phyloP scores from a whole-genome alignment of 2,888 invertebrate species.

The Dinocampus coccinellae region DNA sequence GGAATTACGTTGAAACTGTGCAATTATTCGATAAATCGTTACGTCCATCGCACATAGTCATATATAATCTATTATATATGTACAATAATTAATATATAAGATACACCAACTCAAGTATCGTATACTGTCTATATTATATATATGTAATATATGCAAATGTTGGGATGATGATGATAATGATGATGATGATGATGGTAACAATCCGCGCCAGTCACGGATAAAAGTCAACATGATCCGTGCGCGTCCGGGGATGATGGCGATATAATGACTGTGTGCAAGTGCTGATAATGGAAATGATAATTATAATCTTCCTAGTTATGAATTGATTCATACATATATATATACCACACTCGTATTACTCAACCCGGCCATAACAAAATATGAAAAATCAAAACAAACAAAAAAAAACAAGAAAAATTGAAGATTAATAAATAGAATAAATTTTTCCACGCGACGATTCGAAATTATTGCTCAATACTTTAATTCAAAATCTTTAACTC shows the following conservation, averaged over 20 bases:
- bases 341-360: no score
- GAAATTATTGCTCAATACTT: no score
- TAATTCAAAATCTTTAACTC: no score
- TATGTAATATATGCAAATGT: background rate
- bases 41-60: conserved; percentile 6
- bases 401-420: no score
- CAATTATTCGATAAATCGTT: conserved; percentile 35
- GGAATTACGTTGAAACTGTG: conserved; percentile 21
- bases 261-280: conserved; percentile 30
- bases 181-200: background rate
- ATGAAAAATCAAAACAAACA: no score
- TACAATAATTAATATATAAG: conserved; percentile 33
- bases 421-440: no score
- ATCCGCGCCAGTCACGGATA: conserved; percentile 19
- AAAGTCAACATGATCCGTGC: conserved; percentile 5
- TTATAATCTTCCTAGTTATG: conserved; percentile 20
- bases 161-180: conserved; percentile 2
- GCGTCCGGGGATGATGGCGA: background rate
- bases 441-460: no score
- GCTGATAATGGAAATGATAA: conserved; percentile 34
- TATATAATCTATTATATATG: conserved; percentile 31
- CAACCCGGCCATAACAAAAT: no score
- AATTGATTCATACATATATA: background rate
- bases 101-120: conserved; percentile 13
- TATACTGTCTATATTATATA: background rate